Percentiles rank a stretch among this genome's conserved stretches.
phyloP scores from a whole-genome alignment of 2,888 invertebrate genomes.

The Ceratothoa steindachneri region DNA sequence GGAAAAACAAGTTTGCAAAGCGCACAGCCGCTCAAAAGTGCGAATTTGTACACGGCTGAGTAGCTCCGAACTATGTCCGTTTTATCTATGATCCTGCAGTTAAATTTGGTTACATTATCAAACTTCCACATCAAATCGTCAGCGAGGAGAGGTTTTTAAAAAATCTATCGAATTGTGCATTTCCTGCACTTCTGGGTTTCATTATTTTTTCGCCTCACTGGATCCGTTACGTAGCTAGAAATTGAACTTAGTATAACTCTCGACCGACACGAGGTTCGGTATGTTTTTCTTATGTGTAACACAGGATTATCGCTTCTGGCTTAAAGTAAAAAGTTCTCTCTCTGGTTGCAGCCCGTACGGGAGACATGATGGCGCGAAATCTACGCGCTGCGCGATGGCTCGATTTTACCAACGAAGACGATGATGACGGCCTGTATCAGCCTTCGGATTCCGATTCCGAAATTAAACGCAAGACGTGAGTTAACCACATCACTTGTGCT shows the following conservation, averaged over 20 bases:
- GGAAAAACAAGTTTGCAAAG: too few relatives aligned
- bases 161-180: too few relatives aligned
- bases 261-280: background rate
- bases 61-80: too few relatives aligned
- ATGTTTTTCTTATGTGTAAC: background rate
- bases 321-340: background rate
- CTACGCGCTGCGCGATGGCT: conserved; percentile 43
- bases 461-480: background rate
- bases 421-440: conserved; percentile 41
- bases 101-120: too few relatives aligned
- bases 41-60: too few relatives aligned
- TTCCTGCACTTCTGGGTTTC: too few relatives aligned
- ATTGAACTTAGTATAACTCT: background rate
- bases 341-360: conserved; percentile 31
- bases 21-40: too few relatives aligned
- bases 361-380: conserved; percentile 47
- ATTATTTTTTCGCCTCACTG: too few relatives aligned
- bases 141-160: too few relatives aligned
- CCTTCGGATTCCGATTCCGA: conserved; percentile 35
- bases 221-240: too few relatives aligned
- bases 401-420: conserved; percentile 46
- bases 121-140: too few relatives aligned
- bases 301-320: background rate
- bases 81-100: too few relatives aligned
- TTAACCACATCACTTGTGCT: background rate